Conservation (phyloP, 2,797 vertebrate genomes). For the Pogoniulus pusillus region DNA sequence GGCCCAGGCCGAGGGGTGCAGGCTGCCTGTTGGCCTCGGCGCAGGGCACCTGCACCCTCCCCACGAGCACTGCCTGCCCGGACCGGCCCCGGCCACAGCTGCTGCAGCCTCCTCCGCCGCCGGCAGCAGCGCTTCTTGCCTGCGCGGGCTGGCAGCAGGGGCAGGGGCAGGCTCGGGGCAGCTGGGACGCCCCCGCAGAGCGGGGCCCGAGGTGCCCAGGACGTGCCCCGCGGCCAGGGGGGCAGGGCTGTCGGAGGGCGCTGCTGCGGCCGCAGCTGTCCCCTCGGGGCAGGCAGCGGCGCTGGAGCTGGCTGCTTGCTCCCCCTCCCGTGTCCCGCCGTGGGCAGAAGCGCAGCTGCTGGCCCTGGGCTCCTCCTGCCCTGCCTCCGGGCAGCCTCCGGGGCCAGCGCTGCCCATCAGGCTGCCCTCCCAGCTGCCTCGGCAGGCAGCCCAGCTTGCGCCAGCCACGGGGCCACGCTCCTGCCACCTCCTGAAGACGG, state of each 20-base stretch:
- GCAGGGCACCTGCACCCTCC: too few species aligned
- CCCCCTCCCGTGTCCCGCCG: too few species aligned
- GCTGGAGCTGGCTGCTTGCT: too few species aligned
- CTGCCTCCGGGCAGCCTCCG: not conserved
- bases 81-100: not conserved
- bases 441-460: not conserved
- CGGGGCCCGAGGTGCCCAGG: not conserved
- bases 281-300: not conserved
- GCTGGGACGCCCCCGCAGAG: not conserved
- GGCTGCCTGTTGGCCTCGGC: too few species aligned
- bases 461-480: not conserved
- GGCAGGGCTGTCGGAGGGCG: not conserved
- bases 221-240: too few species aligned
- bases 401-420: not conserved
- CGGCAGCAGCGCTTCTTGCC: not conserved
- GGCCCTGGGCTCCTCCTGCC: too few species aligned
- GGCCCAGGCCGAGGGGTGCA: too few species aligned
- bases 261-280: not conserved
- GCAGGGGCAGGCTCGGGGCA: not conserved
- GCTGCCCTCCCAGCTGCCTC: not conserved
- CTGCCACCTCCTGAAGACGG: not conserved
- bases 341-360: too few species aligned
- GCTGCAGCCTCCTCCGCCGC: not conserved
- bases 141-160: not conserved
- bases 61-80: not conserved